Evolutionary conservation across 2,113 vertebrate species (phyloP), one percentile per base, ranked within the genome.

Genomic region (Dipodomys spectabilis): DNA sequence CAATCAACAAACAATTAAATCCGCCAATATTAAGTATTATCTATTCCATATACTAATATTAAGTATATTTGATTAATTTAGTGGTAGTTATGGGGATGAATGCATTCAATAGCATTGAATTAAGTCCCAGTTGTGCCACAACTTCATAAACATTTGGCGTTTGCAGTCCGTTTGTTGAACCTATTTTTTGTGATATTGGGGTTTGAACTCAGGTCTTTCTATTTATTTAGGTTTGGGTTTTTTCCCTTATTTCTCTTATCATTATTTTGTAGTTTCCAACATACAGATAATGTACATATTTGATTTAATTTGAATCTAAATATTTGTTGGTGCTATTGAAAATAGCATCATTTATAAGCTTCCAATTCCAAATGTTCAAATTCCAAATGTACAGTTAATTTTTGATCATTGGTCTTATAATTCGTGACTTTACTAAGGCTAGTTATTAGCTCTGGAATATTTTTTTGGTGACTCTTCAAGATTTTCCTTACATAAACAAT

Each of bases 241-340:
- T 28, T 57, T 57, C 15, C 53, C 15, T 57, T 13, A 90, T 82
- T 75, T 35, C 5, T 73, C 67, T 73, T 10, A 72, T 72, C 44
- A 45, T 75, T 74, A 7, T 30, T 84, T 68, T 62, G 0, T 77
- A 73, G 28, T 84, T 74, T 92, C n/a, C 22, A 74, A n/a, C 8
- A 92, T 35, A 74, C 0, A 88, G 15, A 89, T 60, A 9, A 6
- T 68, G 22, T 28, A 64, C 12, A 68, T 35, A 62, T 80, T 81
- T 84, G 75, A 3, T 45, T 65, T 30, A 25, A 44, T 85, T 60
- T 30, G 53, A 12, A 88, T 65, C 28, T 68, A 95, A 39, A 67
- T 80, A 88, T 45, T 88, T 57, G 4, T 67, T 85, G 12, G 45
- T 92, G 49, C 62, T 91, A 57, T 27, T 89, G 20, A 73, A 84